These are phyloP conservation scores for Odontothrips loti DNA, from an alignment of 2,888 invertebrate species.

Conservation along the genomic window DNA sequence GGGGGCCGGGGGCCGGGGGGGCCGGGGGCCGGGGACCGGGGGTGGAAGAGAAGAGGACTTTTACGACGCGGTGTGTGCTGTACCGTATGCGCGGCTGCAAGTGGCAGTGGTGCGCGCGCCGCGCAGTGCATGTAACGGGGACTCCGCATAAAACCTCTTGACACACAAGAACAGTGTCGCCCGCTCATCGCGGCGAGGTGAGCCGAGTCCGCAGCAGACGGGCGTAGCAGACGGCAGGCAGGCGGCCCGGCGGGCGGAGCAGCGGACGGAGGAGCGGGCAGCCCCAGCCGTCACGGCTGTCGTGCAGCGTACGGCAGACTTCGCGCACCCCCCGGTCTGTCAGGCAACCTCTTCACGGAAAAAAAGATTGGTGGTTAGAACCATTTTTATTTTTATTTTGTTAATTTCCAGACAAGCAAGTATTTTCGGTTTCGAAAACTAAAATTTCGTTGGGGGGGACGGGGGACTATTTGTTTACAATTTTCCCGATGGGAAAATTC, in stretches of 20 bases:
- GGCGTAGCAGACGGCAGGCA: background rate
- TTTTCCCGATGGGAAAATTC: no score
- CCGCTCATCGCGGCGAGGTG: background rate
- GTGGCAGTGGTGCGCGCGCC: background rate
- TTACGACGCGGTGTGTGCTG: background rate
- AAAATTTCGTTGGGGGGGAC: no score
- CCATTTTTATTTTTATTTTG: no score
- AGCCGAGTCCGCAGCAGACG: background rate
- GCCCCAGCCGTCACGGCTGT: no score
- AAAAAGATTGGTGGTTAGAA: no score
- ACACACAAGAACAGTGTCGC: background rate
- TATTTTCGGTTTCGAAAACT: no score
- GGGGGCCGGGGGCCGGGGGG: background rate
- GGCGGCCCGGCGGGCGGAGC: background rate
- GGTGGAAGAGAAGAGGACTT: background rate
- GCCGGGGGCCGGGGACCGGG: background rate
- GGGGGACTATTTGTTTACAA: no score
- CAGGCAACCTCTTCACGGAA: no score
- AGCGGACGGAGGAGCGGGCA: no score
- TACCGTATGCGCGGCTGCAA: background rate
- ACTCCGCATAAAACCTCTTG: background rate
- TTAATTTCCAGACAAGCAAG: no score
- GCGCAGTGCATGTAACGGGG: constrained; percentile 1
- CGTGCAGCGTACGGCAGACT: no score
- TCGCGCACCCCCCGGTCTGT: no score